Evolutionary conservation across 2,113 vertebrate genomes (phyloP), one percentile per base, ranked within the genome.

Genomic region (Brachyhypopomus gauderio): DNA sequence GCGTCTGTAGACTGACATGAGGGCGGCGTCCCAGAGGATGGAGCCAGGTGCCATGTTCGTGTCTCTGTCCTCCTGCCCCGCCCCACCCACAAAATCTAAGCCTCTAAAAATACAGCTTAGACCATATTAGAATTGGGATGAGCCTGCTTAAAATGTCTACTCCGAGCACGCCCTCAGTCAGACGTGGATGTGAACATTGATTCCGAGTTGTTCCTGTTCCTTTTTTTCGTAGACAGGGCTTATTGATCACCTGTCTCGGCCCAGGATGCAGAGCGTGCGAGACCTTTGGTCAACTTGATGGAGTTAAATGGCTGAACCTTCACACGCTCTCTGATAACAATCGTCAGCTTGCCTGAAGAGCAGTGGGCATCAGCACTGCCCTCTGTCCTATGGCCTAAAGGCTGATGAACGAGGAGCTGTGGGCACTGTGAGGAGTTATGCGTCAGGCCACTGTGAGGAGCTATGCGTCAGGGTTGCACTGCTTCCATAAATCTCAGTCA

Each of bases 1-100:
- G 83, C 82, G 76, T 87, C 85, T 83, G 20, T 74, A 85, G 83
- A 45, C 78, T 3, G 82, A 38, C 55, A 30, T 84, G 73, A n/a
- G 19, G 30, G 30, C 56, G 38, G 74, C 41, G 77, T 73, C 23
- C 63, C 63, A 19, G 27, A 30, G 63, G 27, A 30, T 66, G 52
- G 72, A 82, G 64, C 69, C 48, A 69, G 73, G 80, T 70, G 62
- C 55, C 27, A 4, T 52, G 55, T 30, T 38, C 60, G 4, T 41
- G 41, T 27, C 72, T 77, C 19, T 52, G 38, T 27, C 60, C 75
- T 66, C 45, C 9, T 52, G 75, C 64, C 3, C 1, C 7, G 38
- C 12, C 45, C 45, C 45, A 14, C 66, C 20, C 34, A 5, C 7
- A 0, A 12, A 41, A 41, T 36, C 20, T 11, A 66, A 66, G 63